Conservation (phyloP, 2,113 vertebrate genomes). For the Oenanthe melanoleuca region DNA sequence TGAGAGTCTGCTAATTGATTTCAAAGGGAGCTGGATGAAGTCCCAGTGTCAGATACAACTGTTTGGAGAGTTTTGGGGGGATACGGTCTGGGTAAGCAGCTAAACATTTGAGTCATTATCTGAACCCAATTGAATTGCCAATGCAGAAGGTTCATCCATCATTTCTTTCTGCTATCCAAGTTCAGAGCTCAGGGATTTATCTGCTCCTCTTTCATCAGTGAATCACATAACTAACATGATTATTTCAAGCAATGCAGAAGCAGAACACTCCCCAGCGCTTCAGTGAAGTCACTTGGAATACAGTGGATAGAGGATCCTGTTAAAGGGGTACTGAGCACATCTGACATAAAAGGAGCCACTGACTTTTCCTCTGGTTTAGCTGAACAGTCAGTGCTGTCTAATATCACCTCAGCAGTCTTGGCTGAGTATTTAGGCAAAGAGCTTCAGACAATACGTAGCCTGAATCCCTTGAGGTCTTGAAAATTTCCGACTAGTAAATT, state of each 20-base stretch:
- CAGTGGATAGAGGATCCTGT: background rate
- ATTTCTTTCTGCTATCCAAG: slow-evolving; percentile 39
- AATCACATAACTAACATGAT: slow-evolving; percentile 24
- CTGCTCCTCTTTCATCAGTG: slow-evolving; percentile 49
- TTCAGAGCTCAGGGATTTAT: slow-evolving; percentile 58
- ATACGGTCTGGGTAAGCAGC: background rate
- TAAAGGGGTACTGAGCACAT: background rate
- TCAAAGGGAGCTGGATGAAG: slow-evolving; percentile 40
- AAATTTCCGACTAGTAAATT: background rate
- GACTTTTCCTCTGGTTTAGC: background rate
- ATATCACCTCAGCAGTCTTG: slow-evolving; percentile 8
- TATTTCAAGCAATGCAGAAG: slow-evolving; percentile 44
- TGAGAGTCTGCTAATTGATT: slow-evolving; percentile 38
- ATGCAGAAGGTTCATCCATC: slow-evolving; percentile 35
- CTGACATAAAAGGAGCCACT: background rate
- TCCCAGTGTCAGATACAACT: slow-evolving; percentile 8
- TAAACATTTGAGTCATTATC: slow-evolving; percentile 40
- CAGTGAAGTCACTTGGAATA: background rate
- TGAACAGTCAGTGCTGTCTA: slow-evolving; percentile 25
- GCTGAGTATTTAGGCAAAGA: slow-evolving; percentile 66
- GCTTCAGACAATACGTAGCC: slow-evolving; percentile 51
- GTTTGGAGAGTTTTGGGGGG: background rate
- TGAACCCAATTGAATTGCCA: slow-evolving; percentile 31
- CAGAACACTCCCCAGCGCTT: background rate
- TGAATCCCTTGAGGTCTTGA: background rate